phyloP scores from a whole-genome alignment of 2,113 vertebrate species.

The Triplophysa siluroides region DNA sequence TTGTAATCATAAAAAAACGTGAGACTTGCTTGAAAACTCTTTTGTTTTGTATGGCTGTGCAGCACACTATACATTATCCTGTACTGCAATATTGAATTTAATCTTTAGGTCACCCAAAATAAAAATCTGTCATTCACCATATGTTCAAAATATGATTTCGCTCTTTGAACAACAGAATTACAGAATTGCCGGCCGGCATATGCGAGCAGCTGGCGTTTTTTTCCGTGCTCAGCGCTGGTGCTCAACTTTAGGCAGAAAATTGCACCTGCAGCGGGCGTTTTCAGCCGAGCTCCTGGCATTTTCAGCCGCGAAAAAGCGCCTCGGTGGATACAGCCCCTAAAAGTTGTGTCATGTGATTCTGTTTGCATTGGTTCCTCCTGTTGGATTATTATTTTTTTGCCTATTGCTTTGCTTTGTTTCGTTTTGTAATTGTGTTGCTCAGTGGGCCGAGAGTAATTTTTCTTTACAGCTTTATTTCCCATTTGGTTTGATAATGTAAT shows the following conservation, averaged over 20 bases:
- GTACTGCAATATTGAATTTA: not conserved
- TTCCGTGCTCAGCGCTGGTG: too few species aligned
- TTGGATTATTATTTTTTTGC: not conserved
- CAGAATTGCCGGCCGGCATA: too few species aligned
- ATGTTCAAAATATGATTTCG: too few species aligned
- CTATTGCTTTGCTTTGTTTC: not conserved
- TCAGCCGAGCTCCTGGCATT: too few species aligned
- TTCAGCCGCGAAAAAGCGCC: too few species aligned
- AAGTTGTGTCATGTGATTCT: not conserved
- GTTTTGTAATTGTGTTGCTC: not conserved
- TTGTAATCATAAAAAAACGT: not conserved
- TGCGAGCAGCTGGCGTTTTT: too few species aligned
- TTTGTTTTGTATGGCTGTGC: too few species aligned
- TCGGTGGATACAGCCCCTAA: too few species aligned
- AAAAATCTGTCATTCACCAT: not conserved
- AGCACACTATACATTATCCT: not conserved
- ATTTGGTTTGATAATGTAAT: conserved; percentile 24
- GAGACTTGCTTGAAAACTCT: too few species aligned
- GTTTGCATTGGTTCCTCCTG: not conserved
- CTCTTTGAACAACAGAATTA: too few species aligned
- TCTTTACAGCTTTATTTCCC: not conserved
- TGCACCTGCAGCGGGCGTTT: too few species aligned
- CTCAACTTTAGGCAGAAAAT: too few species aligned
- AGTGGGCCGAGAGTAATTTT: not conserved
- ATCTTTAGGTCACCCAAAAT: not conserved